Evolutionary conservation across 2,888 invertebrate species (phyloP).

Genomic region (Lysandra coridon): DNA sequence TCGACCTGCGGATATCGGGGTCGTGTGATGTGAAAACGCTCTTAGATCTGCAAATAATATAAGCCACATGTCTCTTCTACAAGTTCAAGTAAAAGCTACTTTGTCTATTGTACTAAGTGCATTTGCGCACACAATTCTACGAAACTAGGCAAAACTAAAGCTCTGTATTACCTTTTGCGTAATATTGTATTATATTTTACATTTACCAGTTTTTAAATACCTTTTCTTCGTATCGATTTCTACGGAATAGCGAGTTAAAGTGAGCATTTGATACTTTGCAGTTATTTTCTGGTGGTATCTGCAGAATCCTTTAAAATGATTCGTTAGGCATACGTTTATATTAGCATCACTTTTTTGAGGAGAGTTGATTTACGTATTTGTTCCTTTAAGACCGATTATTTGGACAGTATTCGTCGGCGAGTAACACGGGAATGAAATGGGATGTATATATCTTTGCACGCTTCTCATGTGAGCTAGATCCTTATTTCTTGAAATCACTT

Average conservation of each 20-base stretch:
- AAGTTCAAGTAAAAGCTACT: conserved; percentile 8
- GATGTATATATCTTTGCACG: background rate
- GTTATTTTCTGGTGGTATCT: background rate
- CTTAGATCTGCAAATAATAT: conserved; percentile 37
- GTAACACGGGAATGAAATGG: background rate
- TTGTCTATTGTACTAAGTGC: conserved; percentile 37
- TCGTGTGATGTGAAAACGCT: background rate
- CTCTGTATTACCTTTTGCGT: conserved; percentile 31
- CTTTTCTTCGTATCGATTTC: conserved; percentile 31
- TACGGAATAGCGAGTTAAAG: background rate
- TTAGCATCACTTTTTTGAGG: background rate
- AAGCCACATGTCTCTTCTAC: conserved; percentile 32
- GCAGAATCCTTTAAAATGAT: background rate
- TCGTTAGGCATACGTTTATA: background rate
- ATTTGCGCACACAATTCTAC: conserved; percentile 37
- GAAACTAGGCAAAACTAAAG: conserved; percentile 39
- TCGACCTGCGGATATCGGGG: background rate
- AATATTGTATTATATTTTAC: conserved; percentile 17
- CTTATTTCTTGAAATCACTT: background rate
- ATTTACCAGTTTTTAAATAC: conserved; percentile 34
- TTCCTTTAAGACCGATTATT: conserved; percentile 27
- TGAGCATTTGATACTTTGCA: conserved; percentile 1
- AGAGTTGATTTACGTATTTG: background rate
- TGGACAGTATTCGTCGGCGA: conserved; percentile 18
- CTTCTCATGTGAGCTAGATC: no score